Base-by-base conservation (phyloP, 37 sponge, comb jelly and placozoan species). In the Axinella damicornis region DNA sequence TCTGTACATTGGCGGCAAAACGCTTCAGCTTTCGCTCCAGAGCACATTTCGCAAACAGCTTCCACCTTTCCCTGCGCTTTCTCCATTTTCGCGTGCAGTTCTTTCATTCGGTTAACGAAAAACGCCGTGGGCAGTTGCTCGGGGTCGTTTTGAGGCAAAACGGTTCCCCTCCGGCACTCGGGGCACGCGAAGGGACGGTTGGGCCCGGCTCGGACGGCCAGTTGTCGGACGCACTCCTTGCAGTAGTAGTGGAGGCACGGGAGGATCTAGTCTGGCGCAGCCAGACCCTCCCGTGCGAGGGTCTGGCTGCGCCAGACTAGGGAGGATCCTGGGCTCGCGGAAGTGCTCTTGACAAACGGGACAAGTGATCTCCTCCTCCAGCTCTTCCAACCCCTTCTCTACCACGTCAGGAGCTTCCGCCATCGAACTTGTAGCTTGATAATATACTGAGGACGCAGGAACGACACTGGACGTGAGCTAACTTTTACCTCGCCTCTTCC, bases 161-260 rank as follows among this genome's bases (percentile, higher is more conserved):
- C 18, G 6, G 75, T 65, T 22, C 64, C 65, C 35, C 31, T 53
- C 1, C 73, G 65, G 65, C 84, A 84, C 57, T 84, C 84, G 16
- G 84, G 84, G 64, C 84, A 84, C 31, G 65, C 22, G 32, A 84
- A 84, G 28, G 76, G 84, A 37, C 35, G 55, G 63, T 73, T 63
- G 34, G 56, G 32, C 0, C 73, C 76, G 24, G 68, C 53, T 46
- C 46, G 46, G 35, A 38, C 18, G 67, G 66, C 66, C 27, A 84
- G 67, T 25, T 34, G 17, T 27, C 41, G 52, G 84, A 84, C 75
- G 28, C 84, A 84, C 38, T 32, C 20, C 67, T 63, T 67, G 57
- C 84, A 84, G 76, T 84, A 84, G 76, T 84, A 84, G 84, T 84
- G 84, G 37, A 37, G 38, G 84, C 84, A 84, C 24, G 84, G 84